A percentile compares a stretch with the other conserved stretches of the same genome.
These are phyloP conservation scores for Andrena camellia DNA, from an alignment of 2,888 invertebrate species.

Conservation along the genomic window DNA sequence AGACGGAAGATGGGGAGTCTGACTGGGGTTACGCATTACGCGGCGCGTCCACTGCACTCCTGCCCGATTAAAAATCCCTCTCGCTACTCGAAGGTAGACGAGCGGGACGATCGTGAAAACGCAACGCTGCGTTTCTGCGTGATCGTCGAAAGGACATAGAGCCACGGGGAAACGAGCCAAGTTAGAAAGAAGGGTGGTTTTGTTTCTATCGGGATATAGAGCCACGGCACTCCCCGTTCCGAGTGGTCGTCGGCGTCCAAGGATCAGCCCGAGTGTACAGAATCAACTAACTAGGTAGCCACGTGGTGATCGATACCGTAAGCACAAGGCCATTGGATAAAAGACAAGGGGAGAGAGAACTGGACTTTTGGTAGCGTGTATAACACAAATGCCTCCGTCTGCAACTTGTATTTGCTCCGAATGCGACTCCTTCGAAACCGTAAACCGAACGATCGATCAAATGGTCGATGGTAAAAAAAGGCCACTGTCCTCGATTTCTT, in stretches of 20 bases:
- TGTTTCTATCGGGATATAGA: slow-evolving; percentile 6
- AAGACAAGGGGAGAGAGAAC: slow-evolving; percentile 31
- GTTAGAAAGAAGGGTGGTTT: slow-evolving; percentile 4
- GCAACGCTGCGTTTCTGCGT: neutral
- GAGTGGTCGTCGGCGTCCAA: slow-evolving; percentile 6
- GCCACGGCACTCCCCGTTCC: slow-evolving; percentile 17
- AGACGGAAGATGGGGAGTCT: neutral
- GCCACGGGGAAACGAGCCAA: too few species aligned
- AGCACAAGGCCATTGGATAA: slow-evolving; percentile 45
- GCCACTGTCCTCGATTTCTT: neutral
- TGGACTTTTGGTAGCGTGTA: slow-evolving; percentile 31
- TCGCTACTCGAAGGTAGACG: neutral
- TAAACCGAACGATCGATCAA: neutral
- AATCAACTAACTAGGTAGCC: slow-evolving; percentile 55
- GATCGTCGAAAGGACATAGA: too few species aligned
- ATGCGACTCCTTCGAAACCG: neutral
- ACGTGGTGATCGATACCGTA: slow-evolving; percentile 65
- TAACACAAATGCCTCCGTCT: too few species aligned
- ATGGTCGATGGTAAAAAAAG: neutral
- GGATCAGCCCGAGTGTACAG: slow-evolving; percentile 50
- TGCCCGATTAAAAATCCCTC: slow-evolving; percentile 13
- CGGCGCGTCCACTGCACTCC: neutral
- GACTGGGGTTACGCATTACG: slow-evolving; percentile 16
- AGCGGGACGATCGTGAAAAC: neutral
- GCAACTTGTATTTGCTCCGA: neutral